Percentiles rank a stretch among this genome's conserved stretches.
Conservation (phyloP, 2,797 vertebrate genomes). For the Phrynocephalus guinanensis region DNA sequence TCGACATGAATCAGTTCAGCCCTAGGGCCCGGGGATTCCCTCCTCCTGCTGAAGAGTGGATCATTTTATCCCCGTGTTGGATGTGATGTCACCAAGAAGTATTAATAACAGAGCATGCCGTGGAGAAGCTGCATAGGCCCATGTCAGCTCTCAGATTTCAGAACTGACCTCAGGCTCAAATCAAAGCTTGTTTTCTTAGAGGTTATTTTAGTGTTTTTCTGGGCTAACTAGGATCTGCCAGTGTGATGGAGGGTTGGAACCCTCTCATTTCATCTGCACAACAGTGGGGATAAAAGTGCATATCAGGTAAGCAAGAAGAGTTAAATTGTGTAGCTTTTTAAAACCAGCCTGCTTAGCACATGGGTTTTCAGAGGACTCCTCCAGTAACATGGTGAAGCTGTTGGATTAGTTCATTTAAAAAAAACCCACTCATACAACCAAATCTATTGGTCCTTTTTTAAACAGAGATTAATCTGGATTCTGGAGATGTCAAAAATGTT, state of each 20-base stretch:
- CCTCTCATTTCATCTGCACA: background rate
- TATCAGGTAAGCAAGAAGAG: background rate
- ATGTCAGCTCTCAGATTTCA: background rate
- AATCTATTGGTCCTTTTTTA: conserved; percentile 40
- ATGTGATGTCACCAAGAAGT: background rate
- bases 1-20: background rate
- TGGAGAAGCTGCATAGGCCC: background rate
- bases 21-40: background rate
- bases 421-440: background rate
- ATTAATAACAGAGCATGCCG: background rate
- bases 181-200: background rate
- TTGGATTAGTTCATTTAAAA: background rate
- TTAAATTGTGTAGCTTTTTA: background rate
- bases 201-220: background rate
- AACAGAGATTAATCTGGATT: conserved; percentile 8
- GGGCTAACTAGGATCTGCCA: background rate
- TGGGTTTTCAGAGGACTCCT: too few species aligned
- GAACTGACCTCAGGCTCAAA: background rate
- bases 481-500: background rate
- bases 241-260: background rate
- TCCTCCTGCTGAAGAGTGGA: background rate
- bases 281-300: background rate
- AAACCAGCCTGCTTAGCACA: background rate
- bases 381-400: background rate
- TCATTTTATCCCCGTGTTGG: background rate